Evolutionary conservation across 2,888 invertebrate genomes (phyloP), one percentile per base, ranked within the genome.

Genomic region (Acleris literana): DNA sequence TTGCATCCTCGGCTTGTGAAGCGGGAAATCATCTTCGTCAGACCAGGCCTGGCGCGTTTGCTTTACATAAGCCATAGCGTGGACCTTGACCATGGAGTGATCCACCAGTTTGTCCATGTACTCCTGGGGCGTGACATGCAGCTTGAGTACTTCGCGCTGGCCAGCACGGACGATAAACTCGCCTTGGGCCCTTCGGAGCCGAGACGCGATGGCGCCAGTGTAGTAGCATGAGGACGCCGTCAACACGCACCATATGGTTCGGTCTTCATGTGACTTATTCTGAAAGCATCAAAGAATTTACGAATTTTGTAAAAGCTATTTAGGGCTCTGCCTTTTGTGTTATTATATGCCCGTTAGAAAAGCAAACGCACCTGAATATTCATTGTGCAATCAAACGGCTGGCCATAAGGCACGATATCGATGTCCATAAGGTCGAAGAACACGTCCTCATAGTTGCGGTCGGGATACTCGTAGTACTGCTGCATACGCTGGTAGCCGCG

Each of bases 1-100:
- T 79, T 93, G 92, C 78, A 96, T 92, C 75, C 93, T 93, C 16
- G 96, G 96, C 80, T 95, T 95, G 61, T 94, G 93, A 56, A 96
- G 89, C 20, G 94, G 93, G 86, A 96, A 95, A 77, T 96, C 95
- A 72, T 96, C 96, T 77, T 96, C 95, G 74, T 95, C 95, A 57
- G 95, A 94, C 94, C 95, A 96, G 2, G 95, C 94, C 81, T 96
- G 96, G 53, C 94, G 94, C 0, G 96, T 96, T 80, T 96, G 96
- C 74, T 94, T 93, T 1, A 96, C 96, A 70, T 93, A 94, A 3
- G 95, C 95, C 87, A 95, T 94, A n/a, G 95, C 95, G 74, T 95
- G 95, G 68, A 96, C 94, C 87, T 96, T 96, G 64, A 96, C 92
- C 87, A 95, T 93, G 59, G 94, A 92, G 75, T 96, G 95, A 76